A percentile compares a stretch with the other conserved stretches of the same genome.
phyloP scores from a whole-genome alignment of 2,888 invertebrate genomes.

The Apamea crenata region DNA sequence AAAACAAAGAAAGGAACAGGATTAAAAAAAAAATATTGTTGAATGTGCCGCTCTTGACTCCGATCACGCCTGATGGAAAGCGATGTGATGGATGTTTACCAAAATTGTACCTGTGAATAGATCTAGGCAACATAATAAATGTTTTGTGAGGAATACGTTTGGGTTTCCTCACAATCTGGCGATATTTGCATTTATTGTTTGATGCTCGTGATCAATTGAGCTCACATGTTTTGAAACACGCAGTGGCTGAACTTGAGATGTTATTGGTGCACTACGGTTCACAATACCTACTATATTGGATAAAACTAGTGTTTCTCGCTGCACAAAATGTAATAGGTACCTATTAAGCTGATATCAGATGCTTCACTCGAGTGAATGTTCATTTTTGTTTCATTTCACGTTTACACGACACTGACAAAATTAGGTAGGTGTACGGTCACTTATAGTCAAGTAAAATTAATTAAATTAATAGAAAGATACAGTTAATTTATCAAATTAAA shows the following conservation, averaged over 20 bases:
- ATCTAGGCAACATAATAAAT: background rate
- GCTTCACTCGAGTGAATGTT: background rate
- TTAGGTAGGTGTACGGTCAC: too few species aligned
- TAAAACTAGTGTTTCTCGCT: background rate
- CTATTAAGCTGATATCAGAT: background rate
- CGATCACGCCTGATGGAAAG: too few species aligned
- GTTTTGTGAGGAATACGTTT: constrained; percentile 30
- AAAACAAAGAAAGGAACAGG: too few species aligned
- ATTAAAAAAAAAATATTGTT: too few species aligned
- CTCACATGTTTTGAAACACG: constrained; percentile 41
- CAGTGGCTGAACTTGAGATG: background rate
- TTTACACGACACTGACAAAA: background rate
- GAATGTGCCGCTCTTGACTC: too few species aligned
- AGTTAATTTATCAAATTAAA: too few species aligned
- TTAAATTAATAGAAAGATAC: too few species aligned
- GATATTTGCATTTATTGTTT: constrained; percentile 54
- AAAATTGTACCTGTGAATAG: background rate
- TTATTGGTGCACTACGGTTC: constrained; percentile 4
- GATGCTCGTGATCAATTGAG: constrained; percentile 52
- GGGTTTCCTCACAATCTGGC: constrained; percentile 28
- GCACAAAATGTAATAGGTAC: background rate
- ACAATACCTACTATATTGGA: background rate
- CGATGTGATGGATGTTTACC: background rate
- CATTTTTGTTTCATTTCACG: background rate
- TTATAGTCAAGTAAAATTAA: too few species aligned